phyloP scores from a whole-genome alignment of 2,797 vertebrate genomes.

The Psittacula echo region DNA sequence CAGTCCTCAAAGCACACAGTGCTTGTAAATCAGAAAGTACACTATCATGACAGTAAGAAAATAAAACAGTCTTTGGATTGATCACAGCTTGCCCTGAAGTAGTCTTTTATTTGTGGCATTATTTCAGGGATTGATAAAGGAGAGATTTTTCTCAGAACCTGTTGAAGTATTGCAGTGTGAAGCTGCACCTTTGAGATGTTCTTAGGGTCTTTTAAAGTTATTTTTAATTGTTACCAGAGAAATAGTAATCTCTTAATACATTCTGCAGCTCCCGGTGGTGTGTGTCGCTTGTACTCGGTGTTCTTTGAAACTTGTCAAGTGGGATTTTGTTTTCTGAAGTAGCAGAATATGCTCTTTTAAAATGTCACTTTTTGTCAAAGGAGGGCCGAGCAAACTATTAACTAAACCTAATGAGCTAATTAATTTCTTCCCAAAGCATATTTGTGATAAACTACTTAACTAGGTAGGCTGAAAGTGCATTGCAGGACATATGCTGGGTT shows the following conservation, averaged over 20 bases:
- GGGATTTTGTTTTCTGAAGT: conserved; percentile 40
- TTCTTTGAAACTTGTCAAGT: conserved; percentile 6
- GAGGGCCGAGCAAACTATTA: conserved; percentile 47
- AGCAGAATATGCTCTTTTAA: conserved; percentile 29
- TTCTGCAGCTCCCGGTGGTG: not conserved
- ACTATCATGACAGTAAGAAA: not conserved
- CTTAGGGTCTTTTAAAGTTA: not conserved
- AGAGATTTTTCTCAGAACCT: not conserved
- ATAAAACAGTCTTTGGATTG: not conserved
- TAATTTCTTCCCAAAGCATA: conserved; percentile 53
- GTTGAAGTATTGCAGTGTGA: not conserved
- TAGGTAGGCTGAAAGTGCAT: conserved; percentile 3
- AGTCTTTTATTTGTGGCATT: not conserved
- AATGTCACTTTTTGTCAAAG: conserved; percentile 53
- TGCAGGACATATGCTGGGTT: not conserved
- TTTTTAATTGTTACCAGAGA: not conserved
- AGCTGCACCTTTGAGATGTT: not conserved
- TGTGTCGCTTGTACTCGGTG: not conserved
- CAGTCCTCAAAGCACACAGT: not conserved
- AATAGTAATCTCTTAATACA: not conserved
- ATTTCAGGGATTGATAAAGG: not conserved
- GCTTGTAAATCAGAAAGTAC: not conserved
- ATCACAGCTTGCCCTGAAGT: not conserved
- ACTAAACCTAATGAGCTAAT: conserved; percentile 58
- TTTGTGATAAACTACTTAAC: conserved; percentile 29